A percentile compares a stretch with the other conserved stretches of the same genome.
Conservation (phyloP, 2,113 vertebrate species). For the Entomyzon cyanotis region DNA sequence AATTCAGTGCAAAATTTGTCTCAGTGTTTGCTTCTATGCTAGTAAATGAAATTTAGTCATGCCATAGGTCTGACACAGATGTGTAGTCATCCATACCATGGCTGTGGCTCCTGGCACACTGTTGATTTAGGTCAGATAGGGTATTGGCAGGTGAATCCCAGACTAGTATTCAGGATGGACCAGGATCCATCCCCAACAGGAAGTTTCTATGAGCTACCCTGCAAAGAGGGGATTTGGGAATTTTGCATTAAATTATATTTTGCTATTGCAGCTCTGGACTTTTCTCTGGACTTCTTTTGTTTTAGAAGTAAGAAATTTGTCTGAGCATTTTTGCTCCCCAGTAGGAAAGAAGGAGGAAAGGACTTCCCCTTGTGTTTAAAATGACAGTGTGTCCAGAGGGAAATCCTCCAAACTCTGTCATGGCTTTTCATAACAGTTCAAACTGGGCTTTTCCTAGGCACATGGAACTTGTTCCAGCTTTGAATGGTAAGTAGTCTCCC, state of each 20-base stretch:
- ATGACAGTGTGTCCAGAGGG: neutral
- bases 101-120: neutral
- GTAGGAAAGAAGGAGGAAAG: neutral
- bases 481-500: neutral
- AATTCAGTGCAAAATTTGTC: neutral
- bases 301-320: neutral
- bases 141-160: neutral
- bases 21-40: neutral
- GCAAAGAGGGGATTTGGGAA: neutral
- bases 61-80: neutral
- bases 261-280: neutral
- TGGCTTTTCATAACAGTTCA: neutral
- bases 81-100: neutral
- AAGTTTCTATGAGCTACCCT: neutral
- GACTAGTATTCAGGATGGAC: neutral
- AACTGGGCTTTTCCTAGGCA: neutral
- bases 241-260: neutral
- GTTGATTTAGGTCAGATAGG: neutral
- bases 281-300: neutral
- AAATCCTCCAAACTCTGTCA: neutral
- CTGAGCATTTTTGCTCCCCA: neutral
- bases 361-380: accelerated
- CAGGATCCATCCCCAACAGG: neutral
- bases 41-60: neutral
- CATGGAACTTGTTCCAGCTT: neutral